Conservation (phyloP, 2,113 vertebrate species). For the Nesospiza acunhae region DNA sequence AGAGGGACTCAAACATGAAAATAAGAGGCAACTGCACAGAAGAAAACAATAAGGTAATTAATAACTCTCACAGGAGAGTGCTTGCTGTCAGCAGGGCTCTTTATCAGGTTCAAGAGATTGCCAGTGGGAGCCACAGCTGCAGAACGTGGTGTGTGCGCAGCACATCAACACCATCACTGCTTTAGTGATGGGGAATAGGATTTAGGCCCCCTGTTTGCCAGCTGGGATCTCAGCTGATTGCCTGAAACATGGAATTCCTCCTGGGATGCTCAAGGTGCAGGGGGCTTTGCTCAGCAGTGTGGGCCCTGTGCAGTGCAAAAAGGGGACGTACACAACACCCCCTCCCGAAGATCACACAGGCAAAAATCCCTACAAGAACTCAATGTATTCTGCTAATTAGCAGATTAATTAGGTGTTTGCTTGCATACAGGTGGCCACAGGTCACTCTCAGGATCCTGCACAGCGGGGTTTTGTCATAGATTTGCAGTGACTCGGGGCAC, state of each 20-base stretch:
- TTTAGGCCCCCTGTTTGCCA: not conserved
- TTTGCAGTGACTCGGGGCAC: not conserved
- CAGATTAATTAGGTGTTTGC: not conserved
- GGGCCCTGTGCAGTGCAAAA: not conserved
- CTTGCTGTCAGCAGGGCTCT: not conserved
- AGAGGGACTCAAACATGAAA: not conserved
- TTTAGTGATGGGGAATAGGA: not conserved
- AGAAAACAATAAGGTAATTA: not conserved
- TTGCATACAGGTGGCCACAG: not conserved
- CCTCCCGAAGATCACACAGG: rapidly evolving
- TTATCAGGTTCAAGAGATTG: not conserved
- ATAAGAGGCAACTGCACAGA: not conserved
- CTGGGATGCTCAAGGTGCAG: not conserved
- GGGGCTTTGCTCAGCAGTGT: not conserved
- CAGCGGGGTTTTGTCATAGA: not conserved
- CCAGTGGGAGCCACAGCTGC: not conserved
- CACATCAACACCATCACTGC: not conserved
- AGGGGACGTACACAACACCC: not conserved
- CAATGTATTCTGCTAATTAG: not conserved
- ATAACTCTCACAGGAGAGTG: not conserved
- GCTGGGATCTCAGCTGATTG: not conserved
- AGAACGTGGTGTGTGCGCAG: not conserved
- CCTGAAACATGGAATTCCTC: not conserved
- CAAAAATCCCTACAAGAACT: not conserved
- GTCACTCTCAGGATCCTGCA: not conserved